These are phyloP conservation scores for Meiosimyza decipiens DNA, from an alignment of 2,888 invertebrate genomes.

Conservation along the genomic window DNA sequence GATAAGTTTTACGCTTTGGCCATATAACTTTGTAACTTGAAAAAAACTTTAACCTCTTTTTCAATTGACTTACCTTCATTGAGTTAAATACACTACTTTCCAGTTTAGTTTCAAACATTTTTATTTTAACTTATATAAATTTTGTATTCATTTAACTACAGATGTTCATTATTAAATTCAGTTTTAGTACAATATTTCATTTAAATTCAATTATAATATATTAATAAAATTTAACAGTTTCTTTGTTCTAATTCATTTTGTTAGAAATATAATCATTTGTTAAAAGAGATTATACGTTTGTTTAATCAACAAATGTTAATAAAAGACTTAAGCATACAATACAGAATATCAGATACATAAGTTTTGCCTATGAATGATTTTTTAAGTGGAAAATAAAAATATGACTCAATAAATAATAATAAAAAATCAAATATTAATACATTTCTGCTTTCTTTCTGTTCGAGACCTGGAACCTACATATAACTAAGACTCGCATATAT, in stretches of 20 bases:
- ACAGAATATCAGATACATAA: conserved; percentile 28
- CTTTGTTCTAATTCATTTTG: conserved; percentile 32
- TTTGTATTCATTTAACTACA: conserved; percentile 59
- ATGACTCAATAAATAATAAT: neutral
- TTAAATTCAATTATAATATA: conserved; percentile 32
- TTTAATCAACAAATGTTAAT: conserved; percentile 22
- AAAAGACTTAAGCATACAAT: conserved; percentile 18
- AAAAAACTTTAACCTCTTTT: too few species aligned
- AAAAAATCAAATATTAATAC: neutral
- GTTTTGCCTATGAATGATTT: too few species aligned
- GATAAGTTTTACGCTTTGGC: too few species aligned
- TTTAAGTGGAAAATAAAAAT: neutral
- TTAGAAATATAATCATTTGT: conserved; percentile 25
- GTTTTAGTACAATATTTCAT: conserved; percentile 28
- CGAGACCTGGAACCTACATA: neutral
- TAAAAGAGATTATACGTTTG: conserved; percentile 6
- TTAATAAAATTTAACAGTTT: conserved; percentile 37
- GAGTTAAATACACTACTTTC: conserved; percentile 32
- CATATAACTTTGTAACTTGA: too few species aligned
- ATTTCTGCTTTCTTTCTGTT: neutral
- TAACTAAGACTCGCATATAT: neutral
- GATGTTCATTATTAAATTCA: conserved; percentile 47
- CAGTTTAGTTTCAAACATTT: conserved; percentile 62
- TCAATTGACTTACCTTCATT: neutral
- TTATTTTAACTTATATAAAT: conserved; percentile 64